Evolutionary conservation across 2,797 vertebrate genomes (phyloP).

Genomic region (Poecilia gillii): DNA sequence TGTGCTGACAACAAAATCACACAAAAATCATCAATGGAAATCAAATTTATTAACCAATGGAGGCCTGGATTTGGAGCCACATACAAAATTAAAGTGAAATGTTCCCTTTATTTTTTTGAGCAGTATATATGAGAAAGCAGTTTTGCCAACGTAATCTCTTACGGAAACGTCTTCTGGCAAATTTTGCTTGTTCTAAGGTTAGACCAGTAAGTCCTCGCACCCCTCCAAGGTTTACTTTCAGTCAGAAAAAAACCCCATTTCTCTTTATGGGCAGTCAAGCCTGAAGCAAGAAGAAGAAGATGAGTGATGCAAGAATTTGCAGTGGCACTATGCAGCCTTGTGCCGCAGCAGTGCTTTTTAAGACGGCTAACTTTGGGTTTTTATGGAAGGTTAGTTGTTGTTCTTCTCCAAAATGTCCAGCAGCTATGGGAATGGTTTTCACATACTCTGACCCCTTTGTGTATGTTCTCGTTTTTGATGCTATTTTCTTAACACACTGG

Average conservation of each 20-base stretch:
- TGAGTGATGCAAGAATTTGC: not conserved
- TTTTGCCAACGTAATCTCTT: not conserved
- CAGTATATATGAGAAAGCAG: not conserved
- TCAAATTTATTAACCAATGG: too few species aligned
- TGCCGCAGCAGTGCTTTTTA: not conserved
- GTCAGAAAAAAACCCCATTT: not conserved
- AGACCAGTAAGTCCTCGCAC: not conserved
- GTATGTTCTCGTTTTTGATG: not conserved
- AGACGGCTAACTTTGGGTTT: not conserved
- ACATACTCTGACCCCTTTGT: not conserved
- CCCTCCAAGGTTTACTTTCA: not conserved
- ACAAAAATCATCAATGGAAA: too few species aligned
- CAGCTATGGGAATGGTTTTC: not conserved
- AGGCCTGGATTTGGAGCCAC: too few species aligned
- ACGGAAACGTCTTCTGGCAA: not conserved
- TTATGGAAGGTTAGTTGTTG: not conserved
- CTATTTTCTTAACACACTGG: not conserved
- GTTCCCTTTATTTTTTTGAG: too few species aligned
- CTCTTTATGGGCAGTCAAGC: not conserved
- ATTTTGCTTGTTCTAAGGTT: not conserved
- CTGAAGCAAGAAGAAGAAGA: not conserved
- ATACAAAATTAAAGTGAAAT: too few species aligned
- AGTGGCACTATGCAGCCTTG: not conserved
- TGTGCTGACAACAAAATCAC: too few species aligned
- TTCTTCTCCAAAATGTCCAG: not conserved